Conservation (phyloP, 2,888 invertebrate species). For the Caenorhabditis imperialis region DNA sequence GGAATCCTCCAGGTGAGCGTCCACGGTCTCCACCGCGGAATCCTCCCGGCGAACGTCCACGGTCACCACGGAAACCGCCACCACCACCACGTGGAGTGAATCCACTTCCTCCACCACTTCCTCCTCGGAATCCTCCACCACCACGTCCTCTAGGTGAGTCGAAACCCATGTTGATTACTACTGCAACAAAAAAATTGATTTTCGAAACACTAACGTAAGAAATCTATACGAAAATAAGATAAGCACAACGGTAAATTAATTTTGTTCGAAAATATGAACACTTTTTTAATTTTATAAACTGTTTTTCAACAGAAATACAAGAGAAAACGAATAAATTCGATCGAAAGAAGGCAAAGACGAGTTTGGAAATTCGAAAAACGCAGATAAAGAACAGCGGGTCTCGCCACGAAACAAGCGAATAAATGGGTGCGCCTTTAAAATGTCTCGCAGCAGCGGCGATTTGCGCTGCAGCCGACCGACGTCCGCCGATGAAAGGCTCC, state of each 20-base stretch:
- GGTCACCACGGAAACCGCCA: conserved; percentile 34
- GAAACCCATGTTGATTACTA: conserved; percentile 60
- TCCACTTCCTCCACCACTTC: conserved; percentile 53
- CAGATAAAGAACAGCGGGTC: conserved; percentile 38
- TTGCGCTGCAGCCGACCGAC: conserved; percentile 8
- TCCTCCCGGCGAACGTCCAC: conserved; percentile 33
- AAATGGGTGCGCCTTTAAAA: conserved; percentile 49
- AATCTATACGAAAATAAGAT: too few relatives aligned
- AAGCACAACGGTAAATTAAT: too few relatives aligned
- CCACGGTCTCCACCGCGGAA: conserved; percentile 55
- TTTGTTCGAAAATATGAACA: too few relatives aligned
- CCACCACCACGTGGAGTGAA: conserved; percentile 39
- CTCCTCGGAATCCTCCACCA: conserved; percentile 56
- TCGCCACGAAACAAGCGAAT: conserved; percentile 21
- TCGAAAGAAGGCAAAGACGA: too few relatives aligned
- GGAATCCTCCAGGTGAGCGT: conserved; percentile 46
- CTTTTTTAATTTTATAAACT: too few relatives aligned
- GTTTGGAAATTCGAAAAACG: conserved; percentile 39
- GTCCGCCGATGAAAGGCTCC: conserved; percentile 3
- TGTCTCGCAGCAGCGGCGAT: background rate
- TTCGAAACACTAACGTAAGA: too few relatives aligned
- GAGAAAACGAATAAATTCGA: too few relatives aligned
- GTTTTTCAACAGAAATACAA: too few relatives aligned
- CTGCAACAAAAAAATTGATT: background rate
- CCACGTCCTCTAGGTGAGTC: conserved; percentile 63